These are phyloP conservation scores for Nicator chloris DNA, from an alignment of 2,113 vertebrate genomes.

Conservation along the genomic window DNA sequence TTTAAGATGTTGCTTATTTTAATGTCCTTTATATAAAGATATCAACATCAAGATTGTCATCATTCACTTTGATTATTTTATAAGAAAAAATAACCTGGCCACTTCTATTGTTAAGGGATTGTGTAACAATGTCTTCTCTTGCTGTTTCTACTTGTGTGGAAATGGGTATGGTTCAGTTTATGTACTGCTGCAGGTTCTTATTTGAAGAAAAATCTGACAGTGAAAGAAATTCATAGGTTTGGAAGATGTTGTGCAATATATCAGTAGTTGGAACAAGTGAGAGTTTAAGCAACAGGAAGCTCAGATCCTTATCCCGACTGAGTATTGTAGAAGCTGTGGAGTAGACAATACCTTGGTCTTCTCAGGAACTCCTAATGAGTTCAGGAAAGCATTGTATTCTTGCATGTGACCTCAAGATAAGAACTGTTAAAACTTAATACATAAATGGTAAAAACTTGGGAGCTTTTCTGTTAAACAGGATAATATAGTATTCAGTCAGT, in stretches of 20 bases:
- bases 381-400: conserved; percentile 6
- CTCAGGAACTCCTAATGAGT: neutral
- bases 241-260: neutral
- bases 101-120: neutral
- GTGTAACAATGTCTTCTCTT: neutral
- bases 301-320: neutral
- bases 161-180: neutral
- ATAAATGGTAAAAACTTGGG: neutral
- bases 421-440: neutral
- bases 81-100: neutral
- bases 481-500: neutral
- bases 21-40: neutral
- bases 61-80: neutral
- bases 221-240: neutral
- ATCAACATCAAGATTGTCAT: neutral
- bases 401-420: neutral
- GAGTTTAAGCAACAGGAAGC: neutral
- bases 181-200: neutral
- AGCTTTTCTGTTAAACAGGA: neutral
- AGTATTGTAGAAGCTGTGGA: neutral
- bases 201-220: neutral
- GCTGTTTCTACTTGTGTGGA: neutral
- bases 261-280: neutral
- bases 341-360: neutral
- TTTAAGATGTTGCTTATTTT: neutral